Base-by-base conservation (phyloP, 2,797 vertebrate species). In the Pipistrellus kuhlii region DNA sequence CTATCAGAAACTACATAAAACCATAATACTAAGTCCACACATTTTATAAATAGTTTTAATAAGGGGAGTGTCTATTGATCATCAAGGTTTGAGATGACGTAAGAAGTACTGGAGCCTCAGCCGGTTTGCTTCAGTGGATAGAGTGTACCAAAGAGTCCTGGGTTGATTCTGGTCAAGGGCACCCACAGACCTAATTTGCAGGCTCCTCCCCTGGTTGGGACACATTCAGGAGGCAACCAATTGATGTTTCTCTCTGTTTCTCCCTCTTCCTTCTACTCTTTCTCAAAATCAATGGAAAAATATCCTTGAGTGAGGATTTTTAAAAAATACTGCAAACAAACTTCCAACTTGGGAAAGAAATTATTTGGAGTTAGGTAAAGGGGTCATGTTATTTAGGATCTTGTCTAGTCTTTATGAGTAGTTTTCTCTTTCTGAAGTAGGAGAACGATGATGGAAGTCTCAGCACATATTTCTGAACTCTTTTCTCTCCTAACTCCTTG, bases 401-500 rank as follows among this genome's bases (percentile, higher is more conserved):
- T n/a, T 85, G 2, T 46, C 44, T 62, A 51, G 8, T 75, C 25
- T 41, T 92, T n/a, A 69, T 2, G 59, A 21, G 62, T 80, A 82
- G 21, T 32, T 90, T 92, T 72, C n/a, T 76, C 6, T 81, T 94
- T 77, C 35, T 76, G 12, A 85, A 18, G 2, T 25, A 46, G 66
- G 2, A 51, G 3, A 35, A 1, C 20, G 21, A 78, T 27, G 15
- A 48, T 27, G 21, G 32, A 85, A 68, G 6, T 93, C 75, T 80
- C 53, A 86, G 25, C 35, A 84, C 53, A 30, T 77, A 91, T 89
- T 95, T 91, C 53, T 84, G 69, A 90, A 88, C 18, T 51, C 5
- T 71, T 85, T 89, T 88, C 68, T 92, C 62, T 85, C 5, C 35
- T 12, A 27, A 23, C 27, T 93, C 44, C 32, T 86, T 97, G 71